These are phyloP conservation scores for Lordiphosa andalusiaca DNA, from an alignment of 2,888 invertebrate species.

Conservation along the genomic window DNA sequence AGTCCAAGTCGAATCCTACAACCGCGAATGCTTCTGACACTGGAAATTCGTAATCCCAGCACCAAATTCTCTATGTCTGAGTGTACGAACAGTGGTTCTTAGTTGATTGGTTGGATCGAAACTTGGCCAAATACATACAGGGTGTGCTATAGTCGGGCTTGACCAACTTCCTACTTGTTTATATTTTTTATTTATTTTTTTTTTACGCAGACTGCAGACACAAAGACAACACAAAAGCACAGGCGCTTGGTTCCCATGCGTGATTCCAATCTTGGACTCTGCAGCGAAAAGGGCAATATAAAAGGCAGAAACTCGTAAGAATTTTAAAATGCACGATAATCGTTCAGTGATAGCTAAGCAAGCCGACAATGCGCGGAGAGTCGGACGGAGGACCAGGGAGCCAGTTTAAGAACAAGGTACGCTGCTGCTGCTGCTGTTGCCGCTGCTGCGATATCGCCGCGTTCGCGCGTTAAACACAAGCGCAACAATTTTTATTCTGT, in stretches of 20 bases:
- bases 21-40: too few species aligned
- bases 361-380: slow-evolving; percentile 61
- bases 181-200: slow-evolving; percentile 17
- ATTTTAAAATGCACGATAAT: slow-evolving; percentile 80
- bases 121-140: too few species aligned
- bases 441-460: slow-evolving; percentile 76
- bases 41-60: too few species aligned
- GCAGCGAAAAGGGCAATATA: slow-evolving; percentile 70
- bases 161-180: background rate
- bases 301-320: slow-evolving; percentile 75
- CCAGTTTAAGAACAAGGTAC: slow-evolving; percentile 71
- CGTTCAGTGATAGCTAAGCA: slow-evolving; percentile 77
- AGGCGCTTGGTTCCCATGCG: slow-evolving; percentile 75
- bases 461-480: slow-evolving; percentile 80
- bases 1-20: too few species aligned
- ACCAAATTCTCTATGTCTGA: too few species aligned
- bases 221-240: slow-evolving; percentile 49
- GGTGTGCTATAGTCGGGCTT: too few species aligned
- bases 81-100: too few species aligned
- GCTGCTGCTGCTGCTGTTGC: slow-evolving; percentile 27
- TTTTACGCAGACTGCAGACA: slow-evolving; percentile 36
- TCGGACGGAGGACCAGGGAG: slow-evolving; percentile 46
- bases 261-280: slow-evolving; percentile 67
- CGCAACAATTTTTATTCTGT: slow-evolving; percentile 81
- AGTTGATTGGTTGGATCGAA: too few species aligned